Percentiles rank a stretch among this genome's conserved stretches.
Conservation (phyloP, 2,888 invertebrate species). For the Prosopocoilus inquinatus region DNA sequence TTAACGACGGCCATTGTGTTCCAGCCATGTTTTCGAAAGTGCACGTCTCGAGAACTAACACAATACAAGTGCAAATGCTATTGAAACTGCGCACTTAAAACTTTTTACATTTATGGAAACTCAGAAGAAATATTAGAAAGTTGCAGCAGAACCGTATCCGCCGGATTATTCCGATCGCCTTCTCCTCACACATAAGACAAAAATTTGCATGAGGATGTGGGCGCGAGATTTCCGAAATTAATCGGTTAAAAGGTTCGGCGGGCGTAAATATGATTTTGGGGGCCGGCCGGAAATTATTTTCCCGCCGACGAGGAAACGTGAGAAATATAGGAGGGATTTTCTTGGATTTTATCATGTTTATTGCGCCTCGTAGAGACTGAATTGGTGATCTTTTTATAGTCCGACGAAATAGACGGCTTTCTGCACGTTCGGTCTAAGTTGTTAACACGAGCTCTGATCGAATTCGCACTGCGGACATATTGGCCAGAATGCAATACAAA, state of each 20-base stretch:
- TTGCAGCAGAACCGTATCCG: slow-evolving; percentile 2
- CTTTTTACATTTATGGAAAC: slow-evolving; percentile 19
- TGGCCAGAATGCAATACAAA: slow-evolving; percentile 1
- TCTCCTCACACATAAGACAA: no score
- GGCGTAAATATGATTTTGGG: no score
- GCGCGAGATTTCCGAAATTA: no score
- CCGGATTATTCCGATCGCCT: background rate
- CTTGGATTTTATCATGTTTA: background rate
- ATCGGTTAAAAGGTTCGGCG: no score
- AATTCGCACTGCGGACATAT: background rate
- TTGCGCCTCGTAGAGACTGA: background rate
- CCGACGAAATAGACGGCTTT: slow-evolving; percentile 2
- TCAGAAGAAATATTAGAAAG: slow-evolving; percentile 19
- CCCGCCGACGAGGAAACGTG: background rate
- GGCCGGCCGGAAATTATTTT: no score
- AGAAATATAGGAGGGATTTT: background rate
- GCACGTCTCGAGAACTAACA: slow-evolving; percentile 11
- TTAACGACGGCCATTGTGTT: slow-evolving; percentile 13
- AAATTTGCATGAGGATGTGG: no score
- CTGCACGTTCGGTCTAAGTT: background rate
- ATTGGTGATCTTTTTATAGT: slow-evolving; percentile 4
- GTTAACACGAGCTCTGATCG: slow-evolving; percentile 1
- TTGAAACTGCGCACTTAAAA: slow-evolving; percentile 15
- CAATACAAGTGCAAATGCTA: slow-evolving; percentile 15
- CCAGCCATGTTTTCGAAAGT: slow-evolving; percentile 8